Base-by-base conservation (phyloP, 2,888 invertebrate genomes). In the Chrysotoxum bicinctum region DNA sequence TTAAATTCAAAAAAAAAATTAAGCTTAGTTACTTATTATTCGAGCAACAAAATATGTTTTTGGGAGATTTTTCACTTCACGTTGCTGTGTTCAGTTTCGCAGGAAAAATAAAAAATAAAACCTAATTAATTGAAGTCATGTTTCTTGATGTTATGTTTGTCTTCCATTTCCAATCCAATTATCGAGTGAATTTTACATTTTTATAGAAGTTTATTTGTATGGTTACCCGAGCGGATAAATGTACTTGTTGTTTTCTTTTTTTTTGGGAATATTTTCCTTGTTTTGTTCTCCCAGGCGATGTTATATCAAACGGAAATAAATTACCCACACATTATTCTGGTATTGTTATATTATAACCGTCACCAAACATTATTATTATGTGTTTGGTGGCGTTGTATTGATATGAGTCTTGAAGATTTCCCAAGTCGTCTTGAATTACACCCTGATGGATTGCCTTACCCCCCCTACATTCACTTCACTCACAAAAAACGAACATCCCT, bases 331-430 rank as follows among this genome's bases (percentile, higher is more conserved):
- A 84, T 84, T 76, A 72, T 84, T 84, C 50, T 66, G 52, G 60
- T 68, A 79, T 75, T 84, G 84, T 84, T 75, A 79, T 75, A 79
- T 60, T 75, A 79, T 75, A 79, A 62, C 84, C 72, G 37, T 84
- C 79, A 84, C 75, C 70, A 60, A 60, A 32, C 75, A 70, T 75
- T 79, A 75, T 79, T 75, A 72, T 79, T 79, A 79, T 70, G 10
- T 35, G 35, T 35, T 35, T 75, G 60, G 70, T 79, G 75, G 30
- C 21, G 40, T 30, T 70, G 43, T 52, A 37, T 56, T 58, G 58
- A 56, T 78, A 43, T 74, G 78, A 32, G 69, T 56, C 73, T 56
- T 23, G 40, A 21, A 56, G 69, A 78, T 69, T 73, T 69, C 48
- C 62, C 54, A 60, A 73, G 40, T 35, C 64, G 37, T 62, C 66